Percentiles rank a stretch among this genome's conserved stretches.
Conservation (phyloP, 1,140 invertebrate species). For the Paraescarpia echinospica region DNA sequence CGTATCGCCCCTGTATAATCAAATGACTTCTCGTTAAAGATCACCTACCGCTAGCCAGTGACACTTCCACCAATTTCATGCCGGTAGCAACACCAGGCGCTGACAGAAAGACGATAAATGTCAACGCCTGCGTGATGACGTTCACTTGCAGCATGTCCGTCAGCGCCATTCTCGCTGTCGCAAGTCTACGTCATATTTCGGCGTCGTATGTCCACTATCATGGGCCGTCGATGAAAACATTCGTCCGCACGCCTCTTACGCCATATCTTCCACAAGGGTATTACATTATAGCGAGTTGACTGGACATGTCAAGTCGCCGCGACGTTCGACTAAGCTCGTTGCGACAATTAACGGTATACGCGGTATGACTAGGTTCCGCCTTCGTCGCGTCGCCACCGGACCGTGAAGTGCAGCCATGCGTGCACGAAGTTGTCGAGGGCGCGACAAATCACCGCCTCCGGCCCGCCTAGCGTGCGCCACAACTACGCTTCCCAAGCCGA, state of each 20-base stretch:
- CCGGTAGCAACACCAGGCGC: not conserved
- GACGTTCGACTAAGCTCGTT: not conserved
- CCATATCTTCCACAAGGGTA: not conserved
- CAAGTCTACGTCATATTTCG: not conserved
- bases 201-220: not conserved
- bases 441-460: not conserved
- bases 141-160: not conserved
- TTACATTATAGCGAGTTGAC: not conserved
- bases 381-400: not conserved
- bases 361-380: not conserved
- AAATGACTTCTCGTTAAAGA: not conserved
- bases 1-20: not conserved
- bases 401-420: not conserved
- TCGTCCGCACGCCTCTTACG: not conserved
- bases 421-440: not conserved
- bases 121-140: not conserved
- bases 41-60: not conserved
- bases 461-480: not conserved
- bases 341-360: not conserved
- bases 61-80: slow-evolving; percentile 1
- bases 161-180: not conserved
- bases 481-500: not conserved
- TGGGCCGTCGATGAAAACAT: not conserved
- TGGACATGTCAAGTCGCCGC: not conserved
- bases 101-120: not conserved